These are phyloP conservation scores for Ceyx margarethae DNA, from an alignment of 2,113 vertebrate genomes.

Conservation along the genomic window DNA sequence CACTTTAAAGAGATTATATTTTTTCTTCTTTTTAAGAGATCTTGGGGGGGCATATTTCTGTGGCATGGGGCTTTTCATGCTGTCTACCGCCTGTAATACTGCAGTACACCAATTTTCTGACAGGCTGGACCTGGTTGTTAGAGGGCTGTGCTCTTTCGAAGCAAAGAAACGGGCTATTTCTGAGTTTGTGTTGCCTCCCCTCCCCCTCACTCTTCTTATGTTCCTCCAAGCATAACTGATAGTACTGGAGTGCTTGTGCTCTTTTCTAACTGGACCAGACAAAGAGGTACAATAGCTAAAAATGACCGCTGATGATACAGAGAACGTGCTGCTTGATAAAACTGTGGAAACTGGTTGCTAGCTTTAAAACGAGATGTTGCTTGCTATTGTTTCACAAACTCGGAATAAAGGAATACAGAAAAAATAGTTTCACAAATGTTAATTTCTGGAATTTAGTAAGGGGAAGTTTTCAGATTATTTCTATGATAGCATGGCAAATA, in stretches of 20 bases:
- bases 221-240: conserved; percentile 57
- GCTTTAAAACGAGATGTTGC: not conserved
- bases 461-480: not conserved
- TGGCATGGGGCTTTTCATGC: not conserved
- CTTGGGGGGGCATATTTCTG: conserved; percentile 8
- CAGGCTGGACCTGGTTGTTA: not conserved
- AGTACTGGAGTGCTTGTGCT: not conserved
- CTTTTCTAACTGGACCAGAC: conserved; percentile 61
- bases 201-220: conserved; percentile 32
- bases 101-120: not conserved
- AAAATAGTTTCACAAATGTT: not conserved
- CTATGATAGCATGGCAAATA: not conserved
- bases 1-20: not conserved
- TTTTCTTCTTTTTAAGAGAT: not conserved
- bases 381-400: not conserved
- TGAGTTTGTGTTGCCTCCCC: not conserved
- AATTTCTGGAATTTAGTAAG: not conserved
- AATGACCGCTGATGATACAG: not conserved
- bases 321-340: not conserved
- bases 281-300: conserved; percentile 34
- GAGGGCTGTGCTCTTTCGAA: not conserved
- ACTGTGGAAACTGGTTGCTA: not conserved
- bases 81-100: not conserved
- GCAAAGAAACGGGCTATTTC: conserved; percentile 2
- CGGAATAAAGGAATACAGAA: not conserved